Evolutionary conservation across 2,888 invertebrate genomes (phyloP).

Genomic region (Chrysolina oricalcia): DNA sequence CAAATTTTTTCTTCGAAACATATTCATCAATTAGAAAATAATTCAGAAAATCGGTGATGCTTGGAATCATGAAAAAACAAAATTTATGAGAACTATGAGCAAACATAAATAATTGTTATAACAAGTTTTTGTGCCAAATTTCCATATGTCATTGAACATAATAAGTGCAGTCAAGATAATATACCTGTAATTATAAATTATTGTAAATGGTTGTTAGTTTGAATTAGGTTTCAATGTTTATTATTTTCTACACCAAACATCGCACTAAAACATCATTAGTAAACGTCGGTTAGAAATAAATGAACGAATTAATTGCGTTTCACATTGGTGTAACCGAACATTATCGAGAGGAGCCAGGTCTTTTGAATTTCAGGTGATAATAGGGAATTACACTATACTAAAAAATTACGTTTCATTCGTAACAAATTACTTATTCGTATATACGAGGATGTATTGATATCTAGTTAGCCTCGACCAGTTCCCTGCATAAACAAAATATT

Average conservation of each 20-base stretch:
- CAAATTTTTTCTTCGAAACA: no score
- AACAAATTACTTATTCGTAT: no score
- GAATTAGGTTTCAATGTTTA: constrained; percentile 12
- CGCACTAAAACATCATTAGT: neutral
- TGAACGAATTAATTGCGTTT: neutral
- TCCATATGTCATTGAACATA: neutral
- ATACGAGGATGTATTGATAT: no score
- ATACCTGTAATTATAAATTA: constrained; percentile 11
- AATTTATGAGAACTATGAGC: no score
- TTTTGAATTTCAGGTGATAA: neutral
- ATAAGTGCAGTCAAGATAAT: neutral
- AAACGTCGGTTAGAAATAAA: neutral
- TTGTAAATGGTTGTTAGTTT: neutral
- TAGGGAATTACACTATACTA: no score
- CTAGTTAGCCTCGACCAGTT: no score
- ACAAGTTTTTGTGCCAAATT: neutral
- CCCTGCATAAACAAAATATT: no score
- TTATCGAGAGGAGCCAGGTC: neutral
- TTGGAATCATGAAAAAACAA: no score
- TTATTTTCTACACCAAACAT: neutral
- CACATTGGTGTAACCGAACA: neutral
- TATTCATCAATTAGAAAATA: no score
- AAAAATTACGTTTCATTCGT: no score
- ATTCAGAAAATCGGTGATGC: no score
- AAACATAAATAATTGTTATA: neutral